phyloP scores from a whole-genome alignment of 2,888 invertebrate genomes.

The Cephus pulcher region DNA sequence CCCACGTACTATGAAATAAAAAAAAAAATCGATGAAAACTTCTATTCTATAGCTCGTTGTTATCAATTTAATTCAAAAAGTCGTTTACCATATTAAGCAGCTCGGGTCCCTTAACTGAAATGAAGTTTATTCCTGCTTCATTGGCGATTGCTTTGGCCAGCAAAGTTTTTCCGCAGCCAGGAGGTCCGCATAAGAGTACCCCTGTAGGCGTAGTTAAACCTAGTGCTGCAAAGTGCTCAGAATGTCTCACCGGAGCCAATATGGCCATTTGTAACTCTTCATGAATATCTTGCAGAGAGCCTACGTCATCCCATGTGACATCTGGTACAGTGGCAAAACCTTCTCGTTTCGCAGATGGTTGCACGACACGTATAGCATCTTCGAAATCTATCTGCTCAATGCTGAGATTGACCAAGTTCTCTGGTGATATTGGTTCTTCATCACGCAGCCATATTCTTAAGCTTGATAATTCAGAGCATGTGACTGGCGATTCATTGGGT shows the following conservation, averaged over 20 bases:
- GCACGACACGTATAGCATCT: conserved; percentile 82
- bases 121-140: conserved; percentile 98
- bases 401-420: conserved; percentile 74
- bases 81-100: conserved; percentile 90
- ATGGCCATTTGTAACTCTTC: conserved; percentile 92
- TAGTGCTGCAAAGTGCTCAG: conserved; percentile 81
- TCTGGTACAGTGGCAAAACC: conserved; percentile 98
- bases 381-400: conserved; percentile 83
- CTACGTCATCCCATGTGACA: conserved; percentile 97
- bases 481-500: not conserved
- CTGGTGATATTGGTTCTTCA: conserved; percentile 72
- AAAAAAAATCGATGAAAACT: conserved; percentile 12
- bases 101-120: conserved; percentile 98
- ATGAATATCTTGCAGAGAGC: conserved; percentile 88
- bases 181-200: conserved; percentile 95
- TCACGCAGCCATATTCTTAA: conserved; percentile 76
- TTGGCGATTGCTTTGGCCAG: conserved; percentile 98
- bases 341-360: conserved; percentile 95
- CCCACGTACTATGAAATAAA: conserved; percentile 85
- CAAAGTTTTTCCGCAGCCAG: conserved; percentile 96
- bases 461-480: conserved; percentile 66
- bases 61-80: conserved; percentile 17
- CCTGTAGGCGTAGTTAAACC: conserved; percentile 89
- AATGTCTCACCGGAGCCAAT: conserved; percentile 90
- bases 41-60: conserved; percentile 1